Base-by-base conservation (phyloP, 30 jellyfish, hydroid and myxozoan genomes). In the Aurelia aurita complex sp. Pacific region DNA sequence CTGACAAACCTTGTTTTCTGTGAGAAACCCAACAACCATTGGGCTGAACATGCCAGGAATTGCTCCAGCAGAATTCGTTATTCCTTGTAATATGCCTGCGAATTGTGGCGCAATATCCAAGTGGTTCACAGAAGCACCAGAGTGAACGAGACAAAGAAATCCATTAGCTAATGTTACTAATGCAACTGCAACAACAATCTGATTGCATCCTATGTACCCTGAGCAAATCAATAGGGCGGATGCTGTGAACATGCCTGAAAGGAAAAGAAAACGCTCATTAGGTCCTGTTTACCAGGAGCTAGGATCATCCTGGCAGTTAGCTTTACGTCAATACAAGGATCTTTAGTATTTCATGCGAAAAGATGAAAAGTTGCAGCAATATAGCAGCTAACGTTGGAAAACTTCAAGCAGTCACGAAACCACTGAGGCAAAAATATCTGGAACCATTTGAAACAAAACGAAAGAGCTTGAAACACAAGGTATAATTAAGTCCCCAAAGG, bases 1-100 rank as follows among this genome's bases (percentile, higher is more conserved):
- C 29, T 23, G 29, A 23, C 29, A 46, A 46, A 88, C 96, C 96
- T 79, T 46, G 33, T 88, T 61, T 55, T 88, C 91, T 52, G 96
- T 88, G 16, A 88, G 83, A 40, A 69, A n/a, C n/a, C 96, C 96
- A 72, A 88, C 96, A n/a, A 88, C 83, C 53, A 72, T 11, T 2
- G 96, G 96, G 17, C 88, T 75, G n/a, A 88, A 19, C 55, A 82
- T 76, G 1, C 96, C 96, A 38, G 96, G 91, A 10, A 88, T 82
- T 8, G 96, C 80, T 16, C 86, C 96, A 6, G 66, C 85, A 15
- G 88, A 65, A 59, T 88, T 88, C n/a, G 96, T 79, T 12, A 88
- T 78, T 32, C 90, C 96, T 65, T 73, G 88, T 34, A 88, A 57
- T 40, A 88, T 67, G 5, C 91, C 91, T n/a, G 96, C 96, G 64